Evolutionary conservation across 2,888 invertebrate genomes (phyloP), one percentile per base, ranked within the genome.

Genomic region (Argynnis bischoffii): DNA sequence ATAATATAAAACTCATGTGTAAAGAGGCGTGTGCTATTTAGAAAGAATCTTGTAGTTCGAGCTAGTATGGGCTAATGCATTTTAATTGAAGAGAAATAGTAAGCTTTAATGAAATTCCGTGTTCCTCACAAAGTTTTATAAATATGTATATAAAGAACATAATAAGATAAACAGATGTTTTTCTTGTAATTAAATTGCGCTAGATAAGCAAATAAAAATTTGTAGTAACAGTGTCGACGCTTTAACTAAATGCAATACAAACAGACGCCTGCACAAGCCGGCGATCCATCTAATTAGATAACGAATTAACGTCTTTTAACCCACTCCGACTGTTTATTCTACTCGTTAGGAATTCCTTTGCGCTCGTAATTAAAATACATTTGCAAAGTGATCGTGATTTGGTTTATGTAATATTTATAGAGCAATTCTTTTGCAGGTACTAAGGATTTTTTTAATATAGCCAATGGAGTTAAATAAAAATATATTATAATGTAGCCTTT

Each of bases 231-330:
- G 53, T 61, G 60, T 55, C 55, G 47, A 61, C 61, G 60, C 60
- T 55, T 54, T 26, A 66, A 60, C 48, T 60, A 61, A 71, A 69
- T 64, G 73, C 72, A 71, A 61, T 65, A 72, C 67, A 70, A 73
- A 71, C 70, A 67, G 60, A 59, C 63, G 63, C 47, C 47, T 50
- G 55, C 67, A 67, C 60, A 50, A 71, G 73, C 69, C 59, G 55
- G 66, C 73, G 65, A 75, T 74, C 73, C 70, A 72, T 73, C 82
- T 89, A 89, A 89, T 89, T 88, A 88, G 86, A 88, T 90, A 85
- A 89, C 86, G 85, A 90, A 89, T 90, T 89, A 90, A 87, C 88
- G 80, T 87, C 86, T 88, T 85, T 84, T 81, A 81, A 80, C 81
- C 76, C 69, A 77, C 80, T 79, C 77, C 16, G 50, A 78, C 74